Evolutionary conservation across 2,888 invertebrate species (phyloP).

Genomic region (Apotomis capreana): DNA sequence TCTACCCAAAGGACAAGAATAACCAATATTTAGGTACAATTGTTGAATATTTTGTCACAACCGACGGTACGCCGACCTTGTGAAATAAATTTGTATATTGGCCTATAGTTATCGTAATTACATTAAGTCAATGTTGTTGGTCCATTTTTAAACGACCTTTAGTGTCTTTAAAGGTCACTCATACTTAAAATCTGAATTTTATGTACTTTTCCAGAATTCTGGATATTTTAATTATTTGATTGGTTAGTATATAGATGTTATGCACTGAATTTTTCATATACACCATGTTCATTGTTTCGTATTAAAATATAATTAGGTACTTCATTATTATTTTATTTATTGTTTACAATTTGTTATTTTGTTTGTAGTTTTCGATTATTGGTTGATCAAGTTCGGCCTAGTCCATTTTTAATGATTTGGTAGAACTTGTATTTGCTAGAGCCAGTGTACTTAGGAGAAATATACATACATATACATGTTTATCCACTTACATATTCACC

Average conservation of each 20-base stretch:
- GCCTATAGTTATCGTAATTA: constrained; percentile 47
- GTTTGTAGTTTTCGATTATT: constrained; percentile 27
- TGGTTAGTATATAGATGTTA: constrained; percentile 44
- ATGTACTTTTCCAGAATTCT: constrained; percentile 36
- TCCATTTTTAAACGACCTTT: constrained; percentile 40
- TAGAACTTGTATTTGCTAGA: constrained; percentile 15
- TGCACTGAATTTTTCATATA: constrained; percentile 47
- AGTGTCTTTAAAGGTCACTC: constrained; percentile 31
- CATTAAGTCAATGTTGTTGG: constrained; percentile 41
- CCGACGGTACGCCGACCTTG: constrained; percentile 45
- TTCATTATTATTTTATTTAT: constrained; percentile 23
- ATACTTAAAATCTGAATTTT: constrained; percentile 16
- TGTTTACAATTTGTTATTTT: constrained; percentile 23
- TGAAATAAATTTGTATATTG: constrained; percentile 44
- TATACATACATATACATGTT: constrained; percentile 1
- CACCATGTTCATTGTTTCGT: constrained; percentile 45
- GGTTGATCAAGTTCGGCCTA: constrained; percentile 21
- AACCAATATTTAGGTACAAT: constrained; percentile 58
- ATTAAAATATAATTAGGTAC: constrained; percentile 31
- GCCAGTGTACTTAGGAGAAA: constrained; percentile 20
- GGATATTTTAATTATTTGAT: constrained; percentile 33
- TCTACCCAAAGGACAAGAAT: constrained; percentile 47
- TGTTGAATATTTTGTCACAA: constrained; percentile 56
- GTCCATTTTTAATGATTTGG: constrained; percentile 7
- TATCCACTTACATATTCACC: background rate